phyloP scores from a whole-genome alignment of 2,888 invertebrate genomes.

The Drosophila borborema region DNA sequence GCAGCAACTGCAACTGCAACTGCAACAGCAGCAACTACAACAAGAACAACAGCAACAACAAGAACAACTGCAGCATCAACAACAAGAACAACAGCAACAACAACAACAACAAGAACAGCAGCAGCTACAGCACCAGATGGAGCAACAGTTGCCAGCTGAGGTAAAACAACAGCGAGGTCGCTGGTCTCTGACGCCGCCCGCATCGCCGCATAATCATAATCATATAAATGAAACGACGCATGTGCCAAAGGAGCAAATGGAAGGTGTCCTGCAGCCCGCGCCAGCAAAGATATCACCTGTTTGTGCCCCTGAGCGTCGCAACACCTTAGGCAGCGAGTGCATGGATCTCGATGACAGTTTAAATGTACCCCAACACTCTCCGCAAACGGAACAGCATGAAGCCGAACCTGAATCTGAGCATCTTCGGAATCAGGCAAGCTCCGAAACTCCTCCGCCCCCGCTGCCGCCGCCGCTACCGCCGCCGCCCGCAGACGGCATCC shows the following conservation, averaged over 20 bases:
- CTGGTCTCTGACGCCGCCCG: constrained; percentile 82
- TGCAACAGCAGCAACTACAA: background rate
- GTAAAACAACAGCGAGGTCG: constrained; percentile 60
- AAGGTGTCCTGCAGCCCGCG: background rate
- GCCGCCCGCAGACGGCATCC: constrained; percentile 84
- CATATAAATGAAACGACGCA: constrained; percentile 39
- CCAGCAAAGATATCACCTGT: background rate
- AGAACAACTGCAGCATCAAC: background rate
- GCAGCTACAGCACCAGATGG: constrained; percentile 15
- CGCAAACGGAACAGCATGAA: constrained; percentile 1
- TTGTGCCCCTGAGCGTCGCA: constrained; percentile 53
- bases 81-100: background rate
- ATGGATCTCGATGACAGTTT: constrained; percentile 72
- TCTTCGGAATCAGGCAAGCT: background rate
- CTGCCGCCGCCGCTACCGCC: background rate
- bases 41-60: constrained; percentile 3
- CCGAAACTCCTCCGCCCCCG: constrained; percentile 41
- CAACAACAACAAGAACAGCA: constrained; percentile 12
- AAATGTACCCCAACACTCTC: constrained; percentile 10
- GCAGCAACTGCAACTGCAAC: constrained; percentile 1
- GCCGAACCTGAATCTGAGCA: background rate
- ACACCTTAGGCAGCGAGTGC: constrained; percentile 66
- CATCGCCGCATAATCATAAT: constrained; percentile 71
- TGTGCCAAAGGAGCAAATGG: constrained; percentile 20
- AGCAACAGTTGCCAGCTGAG: constrained; percentile 8